Evolutionary conservation across 2,888 invertebrate genomes (phyloP).

Genomic region (Tenthredo amoena): DNA sequence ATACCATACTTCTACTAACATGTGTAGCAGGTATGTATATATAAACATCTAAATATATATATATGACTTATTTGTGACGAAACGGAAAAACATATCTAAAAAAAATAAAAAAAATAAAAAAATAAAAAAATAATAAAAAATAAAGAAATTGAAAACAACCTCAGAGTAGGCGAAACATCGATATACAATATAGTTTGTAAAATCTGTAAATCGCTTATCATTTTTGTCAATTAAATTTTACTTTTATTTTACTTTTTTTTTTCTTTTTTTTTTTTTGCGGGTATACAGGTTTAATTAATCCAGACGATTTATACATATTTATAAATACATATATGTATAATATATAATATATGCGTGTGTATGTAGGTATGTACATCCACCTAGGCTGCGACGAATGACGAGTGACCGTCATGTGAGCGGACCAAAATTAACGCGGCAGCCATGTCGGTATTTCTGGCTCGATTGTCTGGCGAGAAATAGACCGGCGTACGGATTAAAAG

Average conservation of each 20-base stretch:
- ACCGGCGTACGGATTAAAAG: conserved; percentile 72
- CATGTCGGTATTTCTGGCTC: conserved; percentile 75
- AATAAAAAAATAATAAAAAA: neutral
- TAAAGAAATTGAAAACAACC: neutral
- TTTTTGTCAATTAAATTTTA: neutral
- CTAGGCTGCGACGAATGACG: conserved; percentile 35
- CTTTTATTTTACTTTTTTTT: neutral
- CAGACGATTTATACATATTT: neutral
- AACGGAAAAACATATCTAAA: no score
- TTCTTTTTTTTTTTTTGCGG: neutral
- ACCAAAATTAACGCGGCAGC: conserved; percentile 73
- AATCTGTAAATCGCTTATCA: neutral
- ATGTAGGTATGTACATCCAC: neutral
- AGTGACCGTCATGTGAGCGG: conserved; percentile 56
- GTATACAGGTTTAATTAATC: neutral
- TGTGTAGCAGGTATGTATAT: no score
- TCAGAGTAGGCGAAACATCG: no score
- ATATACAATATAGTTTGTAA: neutral
- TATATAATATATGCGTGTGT: neutral
- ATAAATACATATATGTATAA: neutral
- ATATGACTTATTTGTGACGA: no score
- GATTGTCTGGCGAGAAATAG: conserved; percentile 69
- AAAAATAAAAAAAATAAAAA: neutral
- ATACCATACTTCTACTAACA: no score
- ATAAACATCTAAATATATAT: no score